These are phyloP conservation scores for Drosophila kambysellisi DNA, from an alignment of 2,888 invertebrate species.

Conservation along the genomic window DNA sequence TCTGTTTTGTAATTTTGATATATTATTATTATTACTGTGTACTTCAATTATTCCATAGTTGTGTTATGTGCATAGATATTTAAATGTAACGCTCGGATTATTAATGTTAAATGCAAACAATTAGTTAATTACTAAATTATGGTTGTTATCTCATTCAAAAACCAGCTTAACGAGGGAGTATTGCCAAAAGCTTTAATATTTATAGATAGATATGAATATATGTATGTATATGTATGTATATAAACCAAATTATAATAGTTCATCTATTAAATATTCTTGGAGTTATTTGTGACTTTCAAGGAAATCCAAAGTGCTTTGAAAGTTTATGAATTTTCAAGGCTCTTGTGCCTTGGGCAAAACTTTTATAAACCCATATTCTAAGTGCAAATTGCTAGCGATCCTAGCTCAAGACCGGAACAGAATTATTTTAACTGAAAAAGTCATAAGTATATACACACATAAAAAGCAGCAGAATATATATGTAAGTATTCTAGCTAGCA, in stretches of 20 bases:
- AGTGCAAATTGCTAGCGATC: neutral
- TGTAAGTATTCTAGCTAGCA: neutral
- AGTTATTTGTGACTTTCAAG: neutral
- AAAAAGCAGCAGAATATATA: neutral
- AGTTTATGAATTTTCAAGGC: neutral
- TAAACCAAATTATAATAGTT: neutral
- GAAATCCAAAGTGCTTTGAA: neutral
- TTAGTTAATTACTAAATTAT: slow-evolving; percentile 20
- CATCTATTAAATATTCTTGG: neutral
- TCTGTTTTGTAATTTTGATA: slow-evolving; percentile 22
- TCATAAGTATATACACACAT: neutral
- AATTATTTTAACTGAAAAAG: neutral
- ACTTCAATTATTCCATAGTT: slow-evolving; percentile 15
- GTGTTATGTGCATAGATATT: slow-evolving; percentile 9
- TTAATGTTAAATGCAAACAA: slow-evolving; percentile 50
- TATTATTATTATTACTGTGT: slow-evolving; percentile 22
- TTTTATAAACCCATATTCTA: neutral
- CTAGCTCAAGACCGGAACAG: neutral
- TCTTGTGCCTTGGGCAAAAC: neutral
- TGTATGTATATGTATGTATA: neutral
- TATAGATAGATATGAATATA: neutral
- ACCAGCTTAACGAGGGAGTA: neutral
- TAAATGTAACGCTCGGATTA: slow-evolving; percentile 58
- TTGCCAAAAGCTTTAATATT: neutral
- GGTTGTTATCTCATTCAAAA: neutral